These are phyloP conservation scores for Coryphaenoides rupestris DNA, from an alignment of 2,113 vertebrate genomes.

Conservation along the genomic window DNA sequence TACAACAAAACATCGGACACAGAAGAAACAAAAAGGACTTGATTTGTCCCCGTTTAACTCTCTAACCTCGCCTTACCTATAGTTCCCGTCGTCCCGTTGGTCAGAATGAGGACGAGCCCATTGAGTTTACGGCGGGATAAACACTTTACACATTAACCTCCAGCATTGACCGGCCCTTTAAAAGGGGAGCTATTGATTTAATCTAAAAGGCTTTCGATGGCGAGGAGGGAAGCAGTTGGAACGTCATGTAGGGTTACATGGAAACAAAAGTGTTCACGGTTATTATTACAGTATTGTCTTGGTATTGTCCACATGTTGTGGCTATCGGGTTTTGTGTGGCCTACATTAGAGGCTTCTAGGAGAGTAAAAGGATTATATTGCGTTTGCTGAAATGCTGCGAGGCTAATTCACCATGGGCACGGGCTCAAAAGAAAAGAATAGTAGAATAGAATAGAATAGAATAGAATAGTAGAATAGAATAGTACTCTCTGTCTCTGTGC, in stretches of 20 bases:
- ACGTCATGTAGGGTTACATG: background rate
- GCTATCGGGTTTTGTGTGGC: background rate
- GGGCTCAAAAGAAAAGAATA: too few species aligned
- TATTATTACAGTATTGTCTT: too few species aligned
- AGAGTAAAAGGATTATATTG: too few species aligned
- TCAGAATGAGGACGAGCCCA: background rate
- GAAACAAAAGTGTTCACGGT: background rate
- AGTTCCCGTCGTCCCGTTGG: background rate
- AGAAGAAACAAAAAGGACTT: too few species aligned
- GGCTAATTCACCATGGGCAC: too few species aligned
- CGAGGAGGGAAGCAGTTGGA: background rate
- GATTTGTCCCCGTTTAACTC: background rate
- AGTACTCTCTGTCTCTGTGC: too few species aligned
- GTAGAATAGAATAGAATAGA: too few species aligned
- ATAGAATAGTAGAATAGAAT: too few species aligned
- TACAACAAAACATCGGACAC: too few species aligned
- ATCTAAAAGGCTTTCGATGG: background rate
- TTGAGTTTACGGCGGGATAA: background rate
- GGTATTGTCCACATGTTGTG: too few species aligned
- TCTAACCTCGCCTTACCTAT: background rate
- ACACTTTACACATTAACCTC: slow-evolving; percentile 10
- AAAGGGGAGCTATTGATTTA: slow-evolving; percentile 2
- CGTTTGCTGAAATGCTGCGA: too few species aligned
- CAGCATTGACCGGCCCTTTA: slow-evolving; percentile 3
- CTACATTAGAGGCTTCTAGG: too few species aligned